phyloP scores from a whole-genome alignment of 2,113 vertebrate genomes.

The Mus spicilegus region DNA sequence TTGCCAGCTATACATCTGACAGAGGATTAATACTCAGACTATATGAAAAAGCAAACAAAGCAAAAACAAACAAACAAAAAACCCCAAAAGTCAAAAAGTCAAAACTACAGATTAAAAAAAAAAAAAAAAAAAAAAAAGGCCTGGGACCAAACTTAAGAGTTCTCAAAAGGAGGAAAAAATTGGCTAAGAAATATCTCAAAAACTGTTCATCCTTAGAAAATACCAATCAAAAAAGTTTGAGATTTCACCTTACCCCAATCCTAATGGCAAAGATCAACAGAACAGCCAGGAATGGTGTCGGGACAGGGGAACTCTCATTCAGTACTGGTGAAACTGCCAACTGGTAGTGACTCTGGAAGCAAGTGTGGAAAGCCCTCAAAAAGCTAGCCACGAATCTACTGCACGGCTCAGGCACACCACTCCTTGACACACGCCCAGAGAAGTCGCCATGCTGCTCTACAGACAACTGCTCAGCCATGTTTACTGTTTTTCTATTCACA shows the following conservation, averaged over 20 bases:
- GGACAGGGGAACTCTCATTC: background rate
- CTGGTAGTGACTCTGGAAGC: background rate
- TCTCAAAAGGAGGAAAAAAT: background rate
- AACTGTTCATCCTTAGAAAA: background rate
- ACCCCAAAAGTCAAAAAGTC: background rate
- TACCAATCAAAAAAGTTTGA: background rate
- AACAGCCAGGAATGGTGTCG: background rate
- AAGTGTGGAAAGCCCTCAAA: background rate
- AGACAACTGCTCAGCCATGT: background rate
- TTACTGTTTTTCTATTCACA: background rate
- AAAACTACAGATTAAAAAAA: background rate
- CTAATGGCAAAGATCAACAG: background rate
- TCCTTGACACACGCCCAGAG: background rate
- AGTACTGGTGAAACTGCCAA: background rate
- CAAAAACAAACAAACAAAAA: background rate
- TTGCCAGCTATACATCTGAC: background rate
- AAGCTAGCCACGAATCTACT: background rate
- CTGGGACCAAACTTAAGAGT: background rate
- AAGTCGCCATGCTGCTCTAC: background rate
- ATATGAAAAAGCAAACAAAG: background rate
- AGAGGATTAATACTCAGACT: background rate
- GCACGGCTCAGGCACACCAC: background rate
- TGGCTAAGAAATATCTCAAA: background rate
- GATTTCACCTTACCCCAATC: background rate
- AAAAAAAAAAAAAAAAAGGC: no score